Base-by-base conservation (phyloP, 2,888 invertebrate genomes). In the Colostygia pectinataria region DNA sequence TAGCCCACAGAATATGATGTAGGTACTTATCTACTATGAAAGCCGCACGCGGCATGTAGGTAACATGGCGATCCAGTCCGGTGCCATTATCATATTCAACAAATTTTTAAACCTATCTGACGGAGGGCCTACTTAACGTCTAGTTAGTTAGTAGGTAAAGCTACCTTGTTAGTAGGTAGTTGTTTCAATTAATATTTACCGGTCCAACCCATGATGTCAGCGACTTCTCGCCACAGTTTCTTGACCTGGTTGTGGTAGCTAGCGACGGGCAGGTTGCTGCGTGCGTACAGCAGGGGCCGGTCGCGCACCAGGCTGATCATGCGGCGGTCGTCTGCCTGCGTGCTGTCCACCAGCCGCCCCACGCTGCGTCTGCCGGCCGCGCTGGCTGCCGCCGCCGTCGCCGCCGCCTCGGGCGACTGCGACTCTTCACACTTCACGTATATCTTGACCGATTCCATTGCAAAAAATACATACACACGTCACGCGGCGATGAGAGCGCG, bases 261-360 rank as follows among this genome's bases (percentile, higher is more conserved):
- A 55, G 89, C 89, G 23, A 88, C 87, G 39, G 89, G 88, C 83
- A 88, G 79, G 71, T 82, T 86, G 75, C 78, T 84, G 41, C 89
- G 74, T 59, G 88, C 85, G 72, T 82, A 89, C 65, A 89, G 74
- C 71, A 86, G 69, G 38, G 73, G 77, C 38, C 88, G 80, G 66
- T 64, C 81, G 63, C 77, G 76, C 73, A 89, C 89, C 65, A 88
- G 73, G 40, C 66, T 65, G 65, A 89, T 89, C 70, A 89, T 76
- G 53, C 73, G 74, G 40, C 86, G 78, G 74, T 89, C 89, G 65
- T 87, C 89, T 28, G 87, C 88, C 74, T 87, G 84, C 61, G 74
- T 73, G 49, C 70, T 74, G 69, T 87, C 85, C 71, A 87, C 80
- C 65, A 81, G 70, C 55, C 82, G 76, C 38, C 87, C 86, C 63